A percentile compares a stretch with the other conserved stretches of the same genome.
Conservation (phyloP, 1,140 invertebrate species). For the Drosophila lowei region DNA sequence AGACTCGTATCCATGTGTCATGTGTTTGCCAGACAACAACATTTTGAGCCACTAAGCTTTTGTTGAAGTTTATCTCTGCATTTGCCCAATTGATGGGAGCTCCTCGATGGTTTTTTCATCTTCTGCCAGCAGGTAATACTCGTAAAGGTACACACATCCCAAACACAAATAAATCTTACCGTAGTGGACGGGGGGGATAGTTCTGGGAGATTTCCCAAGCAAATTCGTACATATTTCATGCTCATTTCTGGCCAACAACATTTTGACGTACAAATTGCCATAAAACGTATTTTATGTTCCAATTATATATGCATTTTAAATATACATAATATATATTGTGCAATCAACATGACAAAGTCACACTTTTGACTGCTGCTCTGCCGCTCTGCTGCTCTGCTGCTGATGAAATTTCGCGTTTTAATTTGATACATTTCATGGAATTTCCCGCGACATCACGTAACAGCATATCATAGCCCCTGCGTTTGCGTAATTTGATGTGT, state of each 20-base stretch:
- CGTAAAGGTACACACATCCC: slow-evolving; percentile 33
- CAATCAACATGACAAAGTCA: too few species aligned
- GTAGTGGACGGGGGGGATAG: neutral
- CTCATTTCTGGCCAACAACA: slow-evolving; percentile 23
- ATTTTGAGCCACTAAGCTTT: slow-evolving; percentile 77
- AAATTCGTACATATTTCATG: slow-evolving; percentile 56
- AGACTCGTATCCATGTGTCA: slow-evolving; percentile 52
- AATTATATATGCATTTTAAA: slow-evolving; percentile 21
- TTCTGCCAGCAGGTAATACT: slow-evolving; percentile 54
- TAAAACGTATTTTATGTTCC: slow-evolving; percentile 32
- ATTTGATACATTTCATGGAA: too few species aligned
- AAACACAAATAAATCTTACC: slow-evolving; percentile 61
- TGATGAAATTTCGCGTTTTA: too few species aligned
- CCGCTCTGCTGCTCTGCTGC: too few species aligned
- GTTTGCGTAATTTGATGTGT: too few species aligned
- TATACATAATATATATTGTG: slow-evolving; percentile 12
- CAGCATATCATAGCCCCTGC: too few species aligned
- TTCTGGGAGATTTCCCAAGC: slow-evolving; percentile 6
- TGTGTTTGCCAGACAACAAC: slow-evolving; percentile 69
- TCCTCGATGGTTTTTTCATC: slow-evolving; percentile 26
- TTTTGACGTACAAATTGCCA: slow-evolving; percentile 31
- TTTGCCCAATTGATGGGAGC: slow-evolving; percentile 71
- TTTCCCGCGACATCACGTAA: too few species aligned
- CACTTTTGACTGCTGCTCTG: too few species aligned
- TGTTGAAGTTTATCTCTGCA: slow-evolving; percentile 78